Conservation (phyloP, 2,113 vertebrate species). For the Gymnarchus niloticus region DNA sequence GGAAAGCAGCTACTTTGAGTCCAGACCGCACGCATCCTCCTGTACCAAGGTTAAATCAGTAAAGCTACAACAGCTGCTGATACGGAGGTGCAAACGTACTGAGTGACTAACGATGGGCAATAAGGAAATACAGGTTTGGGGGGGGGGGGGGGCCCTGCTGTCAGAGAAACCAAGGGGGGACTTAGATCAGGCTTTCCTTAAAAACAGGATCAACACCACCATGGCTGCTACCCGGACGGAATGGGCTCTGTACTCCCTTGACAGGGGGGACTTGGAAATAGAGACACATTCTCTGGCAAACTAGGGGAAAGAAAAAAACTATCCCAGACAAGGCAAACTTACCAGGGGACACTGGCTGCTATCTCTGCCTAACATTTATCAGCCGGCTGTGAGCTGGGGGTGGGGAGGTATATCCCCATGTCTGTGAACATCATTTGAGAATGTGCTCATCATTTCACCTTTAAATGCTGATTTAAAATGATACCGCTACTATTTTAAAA, state of each 20-base stretch:
- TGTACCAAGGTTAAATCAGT: not conserved
- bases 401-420: not conserved
- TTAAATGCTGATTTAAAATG: too few relatives aligned
- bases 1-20: not conserved
- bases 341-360: not conserved
- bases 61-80: not conserved
- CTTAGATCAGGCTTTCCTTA: not conserved
- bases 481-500: not conserved
- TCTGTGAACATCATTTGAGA: not conserved
- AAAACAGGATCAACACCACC: not conserved
- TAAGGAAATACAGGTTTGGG: too few relatives aligned
- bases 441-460: not conserved
- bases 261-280: not conserved
- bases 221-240: too few relatives aligned
- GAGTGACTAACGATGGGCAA: too few relatives aligned
- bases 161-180: not conserved
- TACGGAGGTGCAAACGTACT: too few relatives aligned
- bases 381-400: not conserved
- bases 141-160: not conserved
- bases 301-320: not conserved
- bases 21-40: not conserved
- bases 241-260: not conserved
- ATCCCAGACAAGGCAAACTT: not conserved
- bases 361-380: not conserved
- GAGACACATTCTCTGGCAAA: not conserved